Evolutionary conservation across 1,140 invertebrate genomes (phyloP), one percentile per base, ranked within the genome.

Genomic region (Formica exsecta): DNA sequence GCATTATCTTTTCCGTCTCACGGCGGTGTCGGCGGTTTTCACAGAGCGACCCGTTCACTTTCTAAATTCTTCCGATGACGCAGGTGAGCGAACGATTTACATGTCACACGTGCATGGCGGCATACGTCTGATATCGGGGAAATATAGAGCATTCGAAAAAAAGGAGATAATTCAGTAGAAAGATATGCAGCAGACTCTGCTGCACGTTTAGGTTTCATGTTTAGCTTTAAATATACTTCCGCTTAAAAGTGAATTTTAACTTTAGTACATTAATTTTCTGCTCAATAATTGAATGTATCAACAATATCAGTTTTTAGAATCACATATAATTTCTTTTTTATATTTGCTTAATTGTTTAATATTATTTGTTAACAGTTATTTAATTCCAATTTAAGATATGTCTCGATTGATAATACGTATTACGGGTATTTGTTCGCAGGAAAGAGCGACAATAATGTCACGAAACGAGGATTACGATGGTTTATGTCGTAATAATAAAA

Each of bases 11-110:
- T 66, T 64, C 38, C 61, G 22, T 9, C 19, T 5, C 36, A 9
- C 57, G 19, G 32, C 64, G 13, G 4, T 51, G 48, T 16, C 48
- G 22, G 11, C 9, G 57, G 32, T 77, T 89, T 87, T 90, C 76
- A 68, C 62, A 57, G 32, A 68, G 32, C 70, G 59, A 16, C 64
- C 51, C 36, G 81, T 25, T 77, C 62, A 70, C 88, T 90, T 90
- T 90, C 89, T 90, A 90, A 88, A 90, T 90, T 90, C 86, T 90
- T 90, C 44, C 19, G 64, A 71, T 54, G 81, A 85, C 75, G 74
- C 57, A 76, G 44, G 84, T 70, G 48, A 75, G 38, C 70, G 57
- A 64, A 73, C 9, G 22, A 59, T 68, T 76, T 77, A 88, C 84
- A 57, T 86, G 71, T 73, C 32, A 57, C 66, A 70, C 66, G 44